Base-by-base conservation (phyloP, 2,888 invertebrate species). In the Ormyrus rosae region DNA sequence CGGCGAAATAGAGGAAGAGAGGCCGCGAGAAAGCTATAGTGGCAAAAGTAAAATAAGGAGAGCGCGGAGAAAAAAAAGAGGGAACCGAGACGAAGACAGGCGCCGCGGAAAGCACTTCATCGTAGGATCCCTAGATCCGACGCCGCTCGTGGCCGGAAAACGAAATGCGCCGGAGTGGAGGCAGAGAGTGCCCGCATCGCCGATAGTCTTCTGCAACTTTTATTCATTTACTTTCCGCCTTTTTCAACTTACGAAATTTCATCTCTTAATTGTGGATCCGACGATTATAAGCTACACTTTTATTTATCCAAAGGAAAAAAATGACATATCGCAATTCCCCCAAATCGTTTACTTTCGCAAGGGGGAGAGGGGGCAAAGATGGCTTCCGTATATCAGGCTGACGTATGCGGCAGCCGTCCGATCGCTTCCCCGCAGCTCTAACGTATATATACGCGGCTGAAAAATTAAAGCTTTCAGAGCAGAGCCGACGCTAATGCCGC, bases 341-440 rank as follows among this genome's bases (percentile, higher is more conserved):
- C 19, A 34, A 34, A 34, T 34, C 3, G 34, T 34, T 34, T 34
- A 34, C 4, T 34, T 34, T 34, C 34, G 34, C 34, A 34, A 3
- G 0, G 34, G 1, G 19, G 19, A 19, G 19, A 19, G 19, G 61
- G 70, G 55, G n/a, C 63, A 64, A 64, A 80, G 75, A 80, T 80
- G 58, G 67, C 65, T 34, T 70, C 75, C 55, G 75, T 82, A 72
- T 78, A 78, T 78, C 71, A 73, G 80, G 69, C 45, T 80, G 80
- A 80, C 71, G 55, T 80, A 75, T 75, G 67, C 71, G 60, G 34
- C 34, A 34, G 65, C 64, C 70, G 19, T 50, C 50, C 65, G 50
- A 74, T 63, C 53, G 53, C 45, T 67, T 50, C n/a, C 34, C 34
- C 34, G 34, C 34, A 34, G 34, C 34, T 34, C 34, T 34, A 34